A percentile compares a stretch with the other conserved stretches of the same genome.
These are phyloP conservation scores for Plagiodera versicolora DNA, from an alignment of 2,888 invertebrate species.

Conservation along the genomic window DNA sequence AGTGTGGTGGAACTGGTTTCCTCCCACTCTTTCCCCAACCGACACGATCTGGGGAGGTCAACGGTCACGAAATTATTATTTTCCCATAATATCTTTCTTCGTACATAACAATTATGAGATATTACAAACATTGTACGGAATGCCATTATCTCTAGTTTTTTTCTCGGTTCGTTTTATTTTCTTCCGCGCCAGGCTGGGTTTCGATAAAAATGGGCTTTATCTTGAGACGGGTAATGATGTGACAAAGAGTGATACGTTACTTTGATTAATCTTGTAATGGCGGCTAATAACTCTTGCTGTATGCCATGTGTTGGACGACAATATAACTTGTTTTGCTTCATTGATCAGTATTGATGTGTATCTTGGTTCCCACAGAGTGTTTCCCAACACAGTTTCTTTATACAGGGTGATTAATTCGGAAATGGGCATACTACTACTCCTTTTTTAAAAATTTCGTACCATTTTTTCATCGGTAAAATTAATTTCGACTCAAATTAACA, in stretches of 20 bases:
- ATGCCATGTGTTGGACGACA: slow-evolving; percentile 19
- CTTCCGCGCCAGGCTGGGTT: slow-evolving; percentile 21
- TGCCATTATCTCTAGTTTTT: slow-evolving; percentile 41
- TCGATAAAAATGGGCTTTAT: slow-evolving; percentile 24
- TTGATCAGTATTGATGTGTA: background rate
- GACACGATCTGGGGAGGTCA: slow-evolving; percentile 52
- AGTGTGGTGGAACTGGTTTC: slow-evolving; percentile 45
- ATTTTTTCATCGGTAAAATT: no score
- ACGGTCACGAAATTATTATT: slow-evolving; percentile 53
- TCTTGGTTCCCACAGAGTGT: no score
- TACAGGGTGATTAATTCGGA: no score
- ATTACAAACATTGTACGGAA: slow-evolving; percentile 44
- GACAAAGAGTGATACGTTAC: slow-evolving; percentile 25
- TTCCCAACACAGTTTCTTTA: no score
- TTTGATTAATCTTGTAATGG: slow-evolving; percentile 26
- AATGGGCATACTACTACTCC: no score
- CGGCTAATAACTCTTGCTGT: slow-evolving; percentile 20
- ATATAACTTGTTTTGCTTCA: background rate
- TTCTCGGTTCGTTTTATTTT: slow-evolving; percentile 36
- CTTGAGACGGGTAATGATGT: slow-evolving; percentile 19
- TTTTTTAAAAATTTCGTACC: no score
- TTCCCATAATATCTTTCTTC: slow-evolving; percentile 47
- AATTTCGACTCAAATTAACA: no score
- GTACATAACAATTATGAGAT: slow-evolving; percentile 44
- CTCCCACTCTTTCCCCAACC: slow-evolving; percentile 47